A percentile compares a stretch with the other conserved stretches of the same genome.
These are phyloP conservation scores for Athetis lepigone DNA, from an alignment of 2,888 invertebrate species.

Conservation along the genomic window DNA sequence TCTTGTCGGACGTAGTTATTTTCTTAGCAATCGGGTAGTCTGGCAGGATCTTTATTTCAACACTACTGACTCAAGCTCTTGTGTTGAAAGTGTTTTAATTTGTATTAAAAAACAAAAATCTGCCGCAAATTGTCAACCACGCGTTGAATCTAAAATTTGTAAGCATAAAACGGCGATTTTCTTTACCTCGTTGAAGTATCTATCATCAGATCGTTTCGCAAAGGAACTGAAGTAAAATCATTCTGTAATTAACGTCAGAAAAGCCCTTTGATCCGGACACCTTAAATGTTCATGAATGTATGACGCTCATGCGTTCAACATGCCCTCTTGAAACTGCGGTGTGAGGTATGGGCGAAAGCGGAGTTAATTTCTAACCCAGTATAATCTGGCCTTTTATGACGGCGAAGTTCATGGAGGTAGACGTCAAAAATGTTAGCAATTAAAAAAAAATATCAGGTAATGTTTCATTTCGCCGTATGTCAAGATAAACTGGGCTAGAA, in stretches of 20 bases:
- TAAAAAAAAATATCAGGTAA: neutral
- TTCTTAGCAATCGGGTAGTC: neutral
- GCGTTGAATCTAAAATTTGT: neutral
- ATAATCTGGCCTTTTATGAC: neutral
- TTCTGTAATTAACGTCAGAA: conserved; percentile 75
- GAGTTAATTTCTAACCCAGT: neutral
- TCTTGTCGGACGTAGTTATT: neutral
- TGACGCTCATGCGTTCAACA: conserved; percentile 76
- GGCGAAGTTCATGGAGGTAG: neutral
- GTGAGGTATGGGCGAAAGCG: conserved; percentile 54
- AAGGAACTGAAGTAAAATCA: conserved; percentile 65
- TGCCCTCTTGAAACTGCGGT: conserved; percentile 55
- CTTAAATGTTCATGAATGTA: conserved; percentile 78
- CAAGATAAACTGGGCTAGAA: neutral
- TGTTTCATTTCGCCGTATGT: neutral
- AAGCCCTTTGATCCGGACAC: conserved; percentile 81
- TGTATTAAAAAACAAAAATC: neutral
- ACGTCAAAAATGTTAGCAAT: neutral
- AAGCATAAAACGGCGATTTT: conserved; percentile 20
- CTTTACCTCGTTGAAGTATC: conserved; percentile 55
- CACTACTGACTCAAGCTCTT: neutral
- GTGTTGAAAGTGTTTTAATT: neutral
- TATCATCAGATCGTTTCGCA: conserved; percentile 58
- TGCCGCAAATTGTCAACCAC: neutral
- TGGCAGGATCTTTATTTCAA: neutral